These are phyloP conservation scores for Zaprionus taronus DNA, from an alignment of 1,140 invertebrate genomes.

Conservation along the genomic window DNA sequence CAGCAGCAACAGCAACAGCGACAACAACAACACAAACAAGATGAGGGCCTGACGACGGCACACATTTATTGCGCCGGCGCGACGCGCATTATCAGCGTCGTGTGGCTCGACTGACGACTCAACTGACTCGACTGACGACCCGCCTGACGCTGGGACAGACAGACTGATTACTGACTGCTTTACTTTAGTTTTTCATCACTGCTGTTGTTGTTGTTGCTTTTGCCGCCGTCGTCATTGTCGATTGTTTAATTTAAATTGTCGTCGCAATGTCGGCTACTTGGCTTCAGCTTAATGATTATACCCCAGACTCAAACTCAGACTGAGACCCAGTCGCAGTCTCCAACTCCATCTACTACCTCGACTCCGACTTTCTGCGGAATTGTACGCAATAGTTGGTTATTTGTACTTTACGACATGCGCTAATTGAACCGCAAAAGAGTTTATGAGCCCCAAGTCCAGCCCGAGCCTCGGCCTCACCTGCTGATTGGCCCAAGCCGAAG, in stretches of 20 bases:
- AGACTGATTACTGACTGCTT: slow-evolving; percentile 71
- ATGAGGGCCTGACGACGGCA: slow-evolving; percentile 71
- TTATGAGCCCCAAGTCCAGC: slow-evolving; percentile 55
- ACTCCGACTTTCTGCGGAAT: slow-evolving; percentile 52
- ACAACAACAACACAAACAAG: slow-evolving; percentile 46
- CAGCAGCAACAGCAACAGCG: slow-evolving; percentile 40
- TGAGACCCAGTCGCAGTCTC: not conserved
- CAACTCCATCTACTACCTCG: not conserved
- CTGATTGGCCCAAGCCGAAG: slow-evolving; percentile 58
- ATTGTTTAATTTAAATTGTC: slow-evolving; percentile 62
- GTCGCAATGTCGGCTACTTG: slow-evolving; percentile 55
- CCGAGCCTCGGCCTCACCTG: slow-evolving; percentile 27
- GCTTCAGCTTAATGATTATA: slow-evolving; percentile 69
- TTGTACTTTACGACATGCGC: slow-evolving; percentile 79
- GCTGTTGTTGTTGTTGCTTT: slow-evolving; percentile 5
- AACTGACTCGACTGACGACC: slow-evolving; percentile 22
- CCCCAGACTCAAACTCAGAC: slow-evolving; percentile 17
- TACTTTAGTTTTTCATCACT: slow-evolving; percentile 73
- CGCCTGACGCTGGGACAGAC: slow-evolving; percentile 26
- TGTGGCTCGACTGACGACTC: slow-evolving; percentile 65
- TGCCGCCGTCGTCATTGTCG: slow-evolving; percentile 42
- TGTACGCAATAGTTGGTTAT: slow-evolving; percentile 69
- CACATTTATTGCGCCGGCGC: slow-evolving; percentile 82
- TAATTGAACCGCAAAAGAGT: slow-evolving; percentile 73
- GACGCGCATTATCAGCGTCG: slow-evolving; percentile 78